phyloP scores from a whole-genome alignment of 1,140 invertebrate genomes.

The Platyscapa corneri region DNA sequence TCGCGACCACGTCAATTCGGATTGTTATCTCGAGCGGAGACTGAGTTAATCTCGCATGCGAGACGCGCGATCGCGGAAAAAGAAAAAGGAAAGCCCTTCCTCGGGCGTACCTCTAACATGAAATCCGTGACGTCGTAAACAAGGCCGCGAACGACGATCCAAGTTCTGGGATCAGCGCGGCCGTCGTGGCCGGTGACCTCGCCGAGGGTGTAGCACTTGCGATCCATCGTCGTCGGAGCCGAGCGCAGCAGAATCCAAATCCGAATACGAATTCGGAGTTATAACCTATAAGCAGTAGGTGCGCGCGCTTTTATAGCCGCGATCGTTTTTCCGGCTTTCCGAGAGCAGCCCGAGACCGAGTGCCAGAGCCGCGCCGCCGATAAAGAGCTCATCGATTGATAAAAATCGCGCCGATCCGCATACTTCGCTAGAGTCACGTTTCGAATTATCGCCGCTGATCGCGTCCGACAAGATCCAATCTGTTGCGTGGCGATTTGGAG shows the following conservation, averaged over 20 bases:
- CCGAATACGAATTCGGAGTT: too few species aligned
- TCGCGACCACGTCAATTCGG: too few species aligned
- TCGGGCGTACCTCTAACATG: constrained; percentile 70
- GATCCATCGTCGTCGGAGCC: constrained; percentile 49
- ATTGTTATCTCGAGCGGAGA: too few species aligned
- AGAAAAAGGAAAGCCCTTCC: neutral
- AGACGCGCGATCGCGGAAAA: too few species aligned
- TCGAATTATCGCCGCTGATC: neutral
- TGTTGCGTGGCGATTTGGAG: neutral
- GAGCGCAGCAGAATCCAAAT: neutral
- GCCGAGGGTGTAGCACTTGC: constrained; percentile 62
- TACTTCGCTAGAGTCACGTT: neutral
- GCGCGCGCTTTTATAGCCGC: constrained; percentile 3
- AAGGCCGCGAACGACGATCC: constrained; percentile 79
- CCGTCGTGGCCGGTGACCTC: constrained; percentile 78
- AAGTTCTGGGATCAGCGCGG: constrained; percentile 71
- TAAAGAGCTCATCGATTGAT: neutral
- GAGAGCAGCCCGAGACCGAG: too few species aligned
- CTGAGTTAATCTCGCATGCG: too few species aligned
- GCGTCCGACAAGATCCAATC: neutral
- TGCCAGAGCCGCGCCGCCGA: neutral
- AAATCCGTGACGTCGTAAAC: constrained; percentile 82
- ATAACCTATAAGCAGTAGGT: neutral
- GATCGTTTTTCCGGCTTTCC: constrained; percentile 3
- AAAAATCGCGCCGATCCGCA: neutral